Evolutionary conservation across 2,113 vertebrate species (phyloP), one percentile per base, ranked within the genome.

Genomic region (Tychaedon coryphoeus): DNA sequence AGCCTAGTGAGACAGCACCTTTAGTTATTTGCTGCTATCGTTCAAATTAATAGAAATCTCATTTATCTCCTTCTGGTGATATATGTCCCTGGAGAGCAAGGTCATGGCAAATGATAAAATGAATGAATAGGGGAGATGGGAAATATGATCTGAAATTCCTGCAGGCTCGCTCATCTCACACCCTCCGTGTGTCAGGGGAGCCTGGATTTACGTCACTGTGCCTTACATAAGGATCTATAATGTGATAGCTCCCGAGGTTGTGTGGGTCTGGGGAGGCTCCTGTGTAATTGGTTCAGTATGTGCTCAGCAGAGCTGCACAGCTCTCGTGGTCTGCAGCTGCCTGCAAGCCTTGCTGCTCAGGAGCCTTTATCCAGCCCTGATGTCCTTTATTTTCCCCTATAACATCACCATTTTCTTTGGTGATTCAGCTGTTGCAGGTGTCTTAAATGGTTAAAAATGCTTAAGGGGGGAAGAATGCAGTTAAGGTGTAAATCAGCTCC

Each of bases 31-130:
- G 60, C 74, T 48, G 34, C 64, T 65, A 12, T 70, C 56, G 36
- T 88, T 90, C 50, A 66, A 94, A 85, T 89, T 74, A 76, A 66
- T 79, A 92, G 90, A 64, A 93, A 88, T 88, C 69, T 67, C 76
- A 28, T 81, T 65, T 94, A 73, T 92, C 85, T 88, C 60, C 73
- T 93, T 13, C 70, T 77, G 82, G 77, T 94, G 80, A 74, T 65
- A 14, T 16, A 23, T 40, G 90, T 91, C 90, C 93, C 92, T 50
- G 86, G 89, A 95, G 95, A 96, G 83, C 72, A 96, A 95, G 88
- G 88, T 94, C 94, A 90, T 62, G 84, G 23, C 76, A 58, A 70
- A 42, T 14, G 91, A 42, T 58, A 61, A 57, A 65, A n/a, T 74
- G 80, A 92, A 87, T 78, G 95, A 92, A 62, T 61, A 66, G 73